phyloP scores from a whole-genome alignment of 2,888 invertebrate genomes.

The Thera obeliscata region DNA sequence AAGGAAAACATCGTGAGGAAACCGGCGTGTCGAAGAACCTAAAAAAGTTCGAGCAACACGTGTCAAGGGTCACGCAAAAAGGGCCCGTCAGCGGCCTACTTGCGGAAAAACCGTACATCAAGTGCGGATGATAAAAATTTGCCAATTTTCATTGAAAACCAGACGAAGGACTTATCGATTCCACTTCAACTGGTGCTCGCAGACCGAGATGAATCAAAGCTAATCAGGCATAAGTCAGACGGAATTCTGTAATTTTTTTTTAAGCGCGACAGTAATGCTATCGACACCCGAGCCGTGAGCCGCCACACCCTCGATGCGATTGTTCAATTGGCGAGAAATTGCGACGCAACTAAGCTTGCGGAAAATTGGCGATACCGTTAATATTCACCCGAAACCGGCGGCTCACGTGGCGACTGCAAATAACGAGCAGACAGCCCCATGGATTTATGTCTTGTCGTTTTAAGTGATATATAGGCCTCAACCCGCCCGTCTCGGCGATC shows the following conservation, averaged over 20 bases:
- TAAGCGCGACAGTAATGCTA: slow-evolving; percentile 55
- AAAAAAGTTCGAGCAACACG: too few relatives aligned
- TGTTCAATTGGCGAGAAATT: slow-evolving; percentile 85
- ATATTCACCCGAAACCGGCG: slow-evolving; percentile 83
- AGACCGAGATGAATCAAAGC: slow-evolving; percentile 23
- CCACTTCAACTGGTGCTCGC: slow-evolving; percentile 13
- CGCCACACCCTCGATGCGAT: slow-evolving; percentile 68
- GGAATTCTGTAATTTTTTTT: slow-evolving; percentile 52
- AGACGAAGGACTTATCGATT: background rate
- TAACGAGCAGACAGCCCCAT: slow-evolving; percentile 78
- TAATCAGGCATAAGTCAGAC: slow-evolving; percentile 34
- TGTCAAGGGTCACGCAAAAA: too few relatives aligned
- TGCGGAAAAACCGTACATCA: too few relatives aligned
- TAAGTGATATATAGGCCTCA: slow-evolving; percentile 78
- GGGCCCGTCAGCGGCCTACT: too few relatives aligned
- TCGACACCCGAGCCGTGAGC: slow-evolving; percentile 53
- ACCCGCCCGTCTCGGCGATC: slow-evolving; percentile 56
- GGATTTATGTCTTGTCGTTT: slow-evolving; percentile 82
- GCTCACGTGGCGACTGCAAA: slow-evolving; percentile 83
- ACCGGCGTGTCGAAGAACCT: too few relatives aligned
- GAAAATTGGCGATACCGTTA: slow-evolving; percentile 85
- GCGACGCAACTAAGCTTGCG: slow-evolving; percentile 81
- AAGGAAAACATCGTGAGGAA: too few relatives aligned
- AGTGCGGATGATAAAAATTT: too few relatives aligned
- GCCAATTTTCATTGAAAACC: background rate